phyloP scores from a whole-genome alignment of 1,140 invertebrate species.

The Heliothis subflexa region DNA sequence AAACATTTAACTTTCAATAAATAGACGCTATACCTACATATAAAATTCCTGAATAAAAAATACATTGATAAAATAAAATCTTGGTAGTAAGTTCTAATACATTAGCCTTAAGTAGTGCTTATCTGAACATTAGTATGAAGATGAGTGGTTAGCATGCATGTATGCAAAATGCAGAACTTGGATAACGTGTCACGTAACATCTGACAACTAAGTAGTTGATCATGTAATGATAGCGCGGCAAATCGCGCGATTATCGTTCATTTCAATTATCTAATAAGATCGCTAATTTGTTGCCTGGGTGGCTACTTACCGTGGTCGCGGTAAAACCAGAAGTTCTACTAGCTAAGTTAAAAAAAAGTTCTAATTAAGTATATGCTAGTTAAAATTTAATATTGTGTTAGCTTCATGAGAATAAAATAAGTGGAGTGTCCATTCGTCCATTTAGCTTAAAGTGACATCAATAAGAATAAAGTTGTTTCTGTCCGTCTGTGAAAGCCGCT shows the following conservation, averaged over 20 bases:
- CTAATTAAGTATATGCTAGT: too few species aligned
- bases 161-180: slow-evolving; percentile 4
- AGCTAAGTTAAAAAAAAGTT: too few species aligned
- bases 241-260: slow-evolving; percentile 40
- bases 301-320: slow-evolving; percentile 7
- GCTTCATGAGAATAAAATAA: too few species aligned
- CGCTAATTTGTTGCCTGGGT: slow-evolving; percentile 20
- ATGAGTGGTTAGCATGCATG: slow-evolving; percentile 2
- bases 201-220: slow-evolving; percentile 29
- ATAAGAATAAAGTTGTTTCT: too few species aligned
- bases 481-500: not conserved
- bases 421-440: too few species aligned
- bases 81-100: not conserved
- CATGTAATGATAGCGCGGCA: slow-evolving; percentile 17
- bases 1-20: too few species aligned
- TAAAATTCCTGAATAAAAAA: not conserved
- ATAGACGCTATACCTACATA: not conserved
- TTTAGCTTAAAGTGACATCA: too few species aligned
- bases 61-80: not conserved
- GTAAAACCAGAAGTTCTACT: not conserved
- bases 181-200: not conserved
- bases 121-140: not conserved
- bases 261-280: slow-evolving; percentile 49
- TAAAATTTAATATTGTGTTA: too few species aligned
- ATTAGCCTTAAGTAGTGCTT: not conserved